Percentiles rank a stretch among this genome's conserved stretches.
Evolutionary conservation across 2,888 invertebrate species (phyloP).

Genomic region (Phengaris alcon): DNA sequence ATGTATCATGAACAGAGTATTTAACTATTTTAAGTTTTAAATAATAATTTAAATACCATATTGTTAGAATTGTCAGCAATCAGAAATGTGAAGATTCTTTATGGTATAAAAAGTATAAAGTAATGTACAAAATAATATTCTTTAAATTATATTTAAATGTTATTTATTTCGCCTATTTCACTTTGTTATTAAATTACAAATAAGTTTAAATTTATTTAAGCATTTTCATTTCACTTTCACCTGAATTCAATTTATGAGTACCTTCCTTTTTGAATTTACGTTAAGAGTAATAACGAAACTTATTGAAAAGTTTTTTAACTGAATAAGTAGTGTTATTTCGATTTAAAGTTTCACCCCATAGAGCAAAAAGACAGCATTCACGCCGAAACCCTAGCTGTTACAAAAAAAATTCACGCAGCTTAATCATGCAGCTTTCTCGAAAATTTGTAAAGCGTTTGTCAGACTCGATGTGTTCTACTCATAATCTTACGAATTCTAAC

Average conservation of each 20-base stretch:
- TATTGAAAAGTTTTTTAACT: too few species aligned
- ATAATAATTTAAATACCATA: constrained; percentile 29
- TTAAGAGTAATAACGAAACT: too few species aligned
- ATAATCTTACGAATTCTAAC: too few species aligned
- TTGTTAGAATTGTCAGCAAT: constrained; percentile 26
- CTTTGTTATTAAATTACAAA: constrained; percentile 69
- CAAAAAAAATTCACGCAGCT: too few species aligned
- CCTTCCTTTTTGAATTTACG: too few species aligned
- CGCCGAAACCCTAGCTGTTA: too few species aligned
- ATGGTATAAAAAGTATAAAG: constrained; percentile 58
- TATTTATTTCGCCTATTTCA: constrained; percentile 73
- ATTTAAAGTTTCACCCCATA: too few species aligned
- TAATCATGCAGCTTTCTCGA: too few species aligned
- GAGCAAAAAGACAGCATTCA: too few species aligned
- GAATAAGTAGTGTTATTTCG: too few species aligned
- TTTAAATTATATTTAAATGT: constrained; percentile 71
- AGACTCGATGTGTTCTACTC: too few species aligned
- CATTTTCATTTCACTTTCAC: constrained; percentile 37
- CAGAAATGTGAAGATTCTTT: constrained; percentile 28
- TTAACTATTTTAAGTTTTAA: constrained; percentile 30
- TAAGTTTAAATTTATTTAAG: constrained; percentile 53
- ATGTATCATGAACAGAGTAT: constrained; percentile 30
- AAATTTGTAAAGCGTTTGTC: too few species aligned
- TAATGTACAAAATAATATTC: constrained; percentile 78
- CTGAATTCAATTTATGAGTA: background rate